Evolutionary conservation across 2,113 vertebrate genomes (phyloP).

Genomic region (Steatornis caripensis): DNA sequence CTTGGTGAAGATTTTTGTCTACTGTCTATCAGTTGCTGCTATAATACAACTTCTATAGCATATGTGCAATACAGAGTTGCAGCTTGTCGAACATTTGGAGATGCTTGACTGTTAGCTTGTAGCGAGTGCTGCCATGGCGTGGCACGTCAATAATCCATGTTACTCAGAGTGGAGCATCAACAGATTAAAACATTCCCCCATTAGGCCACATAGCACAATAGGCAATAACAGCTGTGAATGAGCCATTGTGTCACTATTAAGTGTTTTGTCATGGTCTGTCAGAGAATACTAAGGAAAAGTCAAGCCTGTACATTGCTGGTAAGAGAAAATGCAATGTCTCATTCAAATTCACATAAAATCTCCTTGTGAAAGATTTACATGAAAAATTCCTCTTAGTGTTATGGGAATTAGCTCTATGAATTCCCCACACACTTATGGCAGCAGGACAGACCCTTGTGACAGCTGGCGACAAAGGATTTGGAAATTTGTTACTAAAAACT

Average conservation of each 20-base stretch:
- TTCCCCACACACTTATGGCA: neutral
- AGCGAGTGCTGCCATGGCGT: neutral
- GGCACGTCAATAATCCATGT: neutral
- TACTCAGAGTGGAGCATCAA: neutral
- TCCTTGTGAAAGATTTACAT: neutral
- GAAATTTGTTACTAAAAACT: neutral
- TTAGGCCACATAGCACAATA: neutral
- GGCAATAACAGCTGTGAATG: neutral
- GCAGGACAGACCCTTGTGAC: neutral
- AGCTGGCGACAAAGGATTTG: neutral
- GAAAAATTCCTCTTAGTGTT: neutral
- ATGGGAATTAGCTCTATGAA: neutral
- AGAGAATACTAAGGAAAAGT: neutral
- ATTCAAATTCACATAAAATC: neutral
- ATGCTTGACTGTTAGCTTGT: neutral
- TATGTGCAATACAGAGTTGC: neutral
- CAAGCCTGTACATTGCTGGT: neutral
- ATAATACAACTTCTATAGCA: neutral
- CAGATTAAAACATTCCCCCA: neutral
- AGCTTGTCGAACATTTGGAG: neutral
- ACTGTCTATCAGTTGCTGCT: neutral
- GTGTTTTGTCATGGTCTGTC: neutral
- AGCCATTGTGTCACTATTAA: neutral
- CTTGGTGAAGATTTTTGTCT: neutral
- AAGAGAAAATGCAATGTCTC: neutral